Conservation (phyloP, 1,140 invertebrate species). For the Tetramorium simillimum region DNA sequence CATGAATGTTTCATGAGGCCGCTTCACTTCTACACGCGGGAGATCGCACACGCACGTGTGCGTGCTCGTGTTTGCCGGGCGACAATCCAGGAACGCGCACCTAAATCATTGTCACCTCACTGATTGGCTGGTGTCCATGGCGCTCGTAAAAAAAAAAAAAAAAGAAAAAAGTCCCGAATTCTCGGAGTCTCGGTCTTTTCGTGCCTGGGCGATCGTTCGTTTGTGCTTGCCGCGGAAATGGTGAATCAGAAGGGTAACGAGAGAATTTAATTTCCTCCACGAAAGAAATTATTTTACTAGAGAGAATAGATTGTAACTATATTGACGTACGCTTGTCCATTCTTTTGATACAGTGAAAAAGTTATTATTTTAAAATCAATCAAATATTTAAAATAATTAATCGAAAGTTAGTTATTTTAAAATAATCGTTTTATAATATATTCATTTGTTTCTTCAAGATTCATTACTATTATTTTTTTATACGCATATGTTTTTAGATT, state of each 20-base stretch:
- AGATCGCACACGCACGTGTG: conserved; percentile 24
- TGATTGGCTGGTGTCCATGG: conserved; percentile 23
- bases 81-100: conserved; percentile 53
- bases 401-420: background rate
- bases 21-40: conserved; percentile 7
- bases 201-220: background rate
- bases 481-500: background rate
- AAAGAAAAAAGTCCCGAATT: background rate
- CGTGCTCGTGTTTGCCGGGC: conserved; percentile 36
- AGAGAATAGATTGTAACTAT: conserved; percentile 2
- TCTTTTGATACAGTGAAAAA: background rate
- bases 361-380: background rate
- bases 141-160: conserved; percentile 45
- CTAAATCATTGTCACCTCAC: conserved; percentile 63
- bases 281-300: conserved; percentile 13
- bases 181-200: conserved; percentile 24
- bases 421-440: background rate
- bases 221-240: conserved; percentile 32
- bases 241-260: conserved; percentile 30
- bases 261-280: conserved; percentile 21
- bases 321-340: background rate
- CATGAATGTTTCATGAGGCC: conserved; percentile 74
- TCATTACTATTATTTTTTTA: background rate
- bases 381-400: too few relatives aligned
- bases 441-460: background rate